Evolutionary conservation across 2,113 vertebrate genomes (phyloP).

Genomic region (Platycercus adscitus): DNA sequence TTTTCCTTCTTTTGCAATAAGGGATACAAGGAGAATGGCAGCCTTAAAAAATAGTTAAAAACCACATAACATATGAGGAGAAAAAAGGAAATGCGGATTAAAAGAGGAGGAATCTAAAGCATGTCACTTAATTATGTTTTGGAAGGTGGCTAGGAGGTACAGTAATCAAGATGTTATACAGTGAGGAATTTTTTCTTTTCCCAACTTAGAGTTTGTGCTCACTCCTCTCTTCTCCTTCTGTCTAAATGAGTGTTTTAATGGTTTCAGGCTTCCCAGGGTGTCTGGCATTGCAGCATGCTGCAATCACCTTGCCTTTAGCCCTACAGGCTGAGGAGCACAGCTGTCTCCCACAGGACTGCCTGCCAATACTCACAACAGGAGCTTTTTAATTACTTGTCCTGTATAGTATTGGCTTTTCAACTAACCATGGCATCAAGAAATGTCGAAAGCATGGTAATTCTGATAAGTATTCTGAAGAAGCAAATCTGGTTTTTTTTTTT

Average conservation of each 20-base stretch:
- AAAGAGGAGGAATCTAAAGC: not conserved
- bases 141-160: not conserved
- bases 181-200: not conserved
- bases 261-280: constrained; percentile 3
- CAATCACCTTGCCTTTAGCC: constrained; percentile 52
- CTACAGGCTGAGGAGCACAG: not conserved
- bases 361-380: not conserved
- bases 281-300: constrained; percentile 4
- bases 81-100: not conserved
- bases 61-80: not conserved
- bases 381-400: not conserved
- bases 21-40: not conserved
- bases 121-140: not conserved
- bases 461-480: not conserved
- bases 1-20: not conserved
- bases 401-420: not conserved
- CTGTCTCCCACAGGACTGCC: not conserved
- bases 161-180: not conserved
- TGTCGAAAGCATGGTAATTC: not conserved
- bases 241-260: not conserved
- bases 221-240: not conserved
- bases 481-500: not conserved
- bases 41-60: not conserved
- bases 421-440: not conserved
- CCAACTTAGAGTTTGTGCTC: not conserved